Evolutionary conservation across 2,113 vertebrate species (phyloP).

Genomic region (Spizaetus ornatus): DNA sequence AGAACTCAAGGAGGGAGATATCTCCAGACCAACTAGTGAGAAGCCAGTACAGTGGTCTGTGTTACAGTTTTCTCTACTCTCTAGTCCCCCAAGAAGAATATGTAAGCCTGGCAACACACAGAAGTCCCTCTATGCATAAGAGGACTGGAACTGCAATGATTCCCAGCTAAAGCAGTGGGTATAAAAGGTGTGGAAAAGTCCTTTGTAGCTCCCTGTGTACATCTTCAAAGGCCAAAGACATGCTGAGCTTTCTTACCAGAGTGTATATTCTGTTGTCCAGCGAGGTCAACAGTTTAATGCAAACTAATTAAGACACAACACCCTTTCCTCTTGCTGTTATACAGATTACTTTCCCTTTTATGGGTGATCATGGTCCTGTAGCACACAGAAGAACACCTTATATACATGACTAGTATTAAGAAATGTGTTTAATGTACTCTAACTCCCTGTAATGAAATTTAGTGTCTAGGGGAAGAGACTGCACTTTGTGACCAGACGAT

Average conservation of each 20-base stretch:
- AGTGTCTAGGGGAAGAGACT: neutral
- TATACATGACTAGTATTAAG: neutral
- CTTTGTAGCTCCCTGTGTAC: neutral
- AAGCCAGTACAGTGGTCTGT: neutral
- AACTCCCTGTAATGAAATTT: neutral
- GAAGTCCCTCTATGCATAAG: neutral
- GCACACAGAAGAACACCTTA: neutral
- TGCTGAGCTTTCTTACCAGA: neutral
- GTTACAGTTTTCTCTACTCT: neutral
- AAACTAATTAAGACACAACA: neutral
- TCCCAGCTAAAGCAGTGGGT: neutral
- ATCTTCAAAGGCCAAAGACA: neutral
- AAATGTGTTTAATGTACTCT: neutral
- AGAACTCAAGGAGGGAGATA: neutral
- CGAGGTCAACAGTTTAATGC: neutral
- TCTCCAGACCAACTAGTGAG: neutral
- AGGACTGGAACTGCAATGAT: neutral
- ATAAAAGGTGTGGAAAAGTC: neutral
- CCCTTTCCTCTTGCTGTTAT: neutral
- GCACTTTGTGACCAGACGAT: neutral
- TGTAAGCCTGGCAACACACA: neutral
- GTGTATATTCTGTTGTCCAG: neutral
- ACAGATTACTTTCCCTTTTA: neutral
- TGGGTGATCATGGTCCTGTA: neutral
- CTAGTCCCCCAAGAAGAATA: neutral